Evolutionary conservation across 2,113 vertebrate genomes (phyloP).

Genomic region (Percina caprodes): DNA sequence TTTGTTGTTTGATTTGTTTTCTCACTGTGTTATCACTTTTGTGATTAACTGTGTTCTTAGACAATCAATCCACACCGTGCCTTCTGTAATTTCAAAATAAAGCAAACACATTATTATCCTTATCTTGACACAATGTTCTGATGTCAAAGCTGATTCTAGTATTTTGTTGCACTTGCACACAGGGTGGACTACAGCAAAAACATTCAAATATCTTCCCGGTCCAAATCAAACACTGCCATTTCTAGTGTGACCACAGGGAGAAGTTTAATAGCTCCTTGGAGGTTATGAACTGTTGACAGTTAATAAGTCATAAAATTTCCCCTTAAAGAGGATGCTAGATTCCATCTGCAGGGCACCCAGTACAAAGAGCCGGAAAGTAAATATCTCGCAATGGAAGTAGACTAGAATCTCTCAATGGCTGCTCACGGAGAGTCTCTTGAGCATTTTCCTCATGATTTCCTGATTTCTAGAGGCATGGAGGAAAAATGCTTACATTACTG

Average conservation of each 20-base stretch:
- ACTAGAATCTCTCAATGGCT: constrained; percentile 94
- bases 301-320: constrained; percentile 99
- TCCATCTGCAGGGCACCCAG: constrained; percentile 91
- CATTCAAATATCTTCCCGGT: constrained; percentile 73
- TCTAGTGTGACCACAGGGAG: constrained; percentile 90
- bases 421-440: constrained; percentile 91
- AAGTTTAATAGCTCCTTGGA: constrained; percentile 94
- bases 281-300: constrained; percentile 99
- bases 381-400: constrained; percentile 92
- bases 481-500: constrained; percentile 94
- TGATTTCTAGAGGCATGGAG: constrained; percentile 93
- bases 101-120: constrained; percentile 64
- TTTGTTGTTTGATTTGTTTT: constrained; percentile 26
- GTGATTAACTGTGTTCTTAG: constrained; percentile 43
- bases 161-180: constrained; percentile 72
- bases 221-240: constrained; percentile 93
- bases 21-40: constrained; percentile 42
- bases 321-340: constrained; percentile 94
- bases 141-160: constrained; percentile 51
- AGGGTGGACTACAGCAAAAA: constrained; percentile 71
- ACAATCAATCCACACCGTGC: constrained; percentile 42
- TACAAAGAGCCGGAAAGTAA: constrained; percentile 94
- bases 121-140: constrained; percentile 68
- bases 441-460: constrained; percentile 90
- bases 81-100: constrained; percentile 64